phyloP scores from a whole-genome alignment of 2,113 vertebrate genomes.

The Daubentonia madagascariensis region DNA sequence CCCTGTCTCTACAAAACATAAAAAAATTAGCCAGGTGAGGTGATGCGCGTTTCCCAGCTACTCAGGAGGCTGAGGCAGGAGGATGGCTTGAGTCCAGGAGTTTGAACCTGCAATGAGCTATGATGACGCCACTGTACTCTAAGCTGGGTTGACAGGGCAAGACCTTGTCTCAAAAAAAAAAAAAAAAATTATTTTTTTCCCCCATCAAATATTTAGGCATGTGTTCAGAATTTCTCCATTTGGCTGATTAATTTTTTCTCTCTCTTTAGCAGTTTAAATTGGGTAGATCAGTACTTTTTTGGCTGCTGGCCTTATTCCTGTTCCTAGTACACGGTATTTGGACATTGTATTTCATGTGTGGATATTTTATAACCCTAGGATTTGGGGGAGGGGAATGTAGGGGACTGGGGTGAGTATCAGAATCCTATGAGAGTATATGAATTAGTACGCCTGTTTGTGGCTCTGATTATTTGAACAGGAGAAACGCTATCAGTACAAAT shows the following conservation, averaged over 20 bases:
- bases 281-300: neutral
- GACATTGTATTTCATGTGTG: neutral
- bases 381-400: neutral
- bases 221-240: neutral
- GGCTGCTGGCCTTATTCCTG: neutral
- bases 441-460: neutral
- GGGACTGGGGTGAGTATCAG: neutral
- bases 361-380: neutral
- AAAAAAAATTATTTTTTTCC: neutral
- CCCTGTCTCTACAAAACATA: no score
- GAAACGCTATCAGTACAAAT: neutral
- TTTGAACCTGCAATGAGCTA: no score
- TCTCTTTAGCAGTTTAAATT: neutral
- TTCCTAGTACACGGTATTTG: neutral
- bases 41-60: no score
- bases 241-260: neutral
- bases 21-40: no score
- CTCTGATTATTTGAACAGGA: neutral
- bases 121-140: no score
- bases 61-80: no score
- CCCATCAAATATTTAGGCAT: neutral
- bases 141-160: no score
- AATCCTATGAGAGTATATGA: neutral
- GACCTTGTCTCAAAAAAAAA: no score
- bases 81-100: no score